Conservation (phyloP, 2,797 vertebrate species). For the Brachyrhaphis roseni region DNA sequence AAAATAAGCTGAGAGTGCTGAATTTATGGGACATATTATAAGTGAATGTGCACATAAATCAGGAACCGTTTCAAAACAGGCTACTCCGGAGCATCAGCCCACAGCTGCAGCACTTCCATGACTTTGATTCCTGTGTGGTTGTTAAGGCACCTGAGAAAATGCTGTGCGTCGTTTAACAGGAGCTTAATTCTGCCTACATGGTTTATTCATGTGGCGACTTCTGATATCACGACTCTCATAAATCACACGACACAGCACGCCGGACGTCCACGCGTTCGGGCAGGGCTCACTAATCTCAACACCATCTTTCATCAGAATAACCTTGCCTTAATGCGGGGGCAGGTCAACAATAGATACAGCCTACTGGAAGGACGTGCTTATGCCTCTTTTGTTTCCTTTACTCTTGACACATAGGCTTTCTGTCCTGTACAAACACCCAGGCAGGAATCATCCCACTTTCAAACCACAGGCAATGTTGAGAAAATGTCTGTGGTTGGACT, state of each 20-base stretch:
- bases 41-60: constrained; percentile 6
- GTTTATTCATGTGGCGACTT: constrained; percentile 83
- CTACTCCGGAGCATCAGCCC: constrained; percentile 31
- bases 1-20: constrained; percentile 9
- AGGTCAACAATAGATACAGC: constrained; percentile 69
- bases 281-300: constrained; percentile 84
- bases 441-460: constrained; percentile 45
- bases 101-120: constrained; percentile 46
- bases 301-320: constrained; percentile 84
- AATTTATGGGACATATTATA: not conserved
- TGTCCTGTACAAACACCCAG: constrained; percentile 19
- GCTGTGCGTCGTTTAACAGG: constrained; percentile 80
- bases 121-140: constrained; percentile 55
- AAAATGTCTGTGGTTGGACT: constrained; percentile 58
- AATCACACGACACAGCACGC: constrained; percentile 82
- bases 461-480: constrained; percentile 60
- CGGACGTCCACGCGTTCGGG: constrained; percentile 65
- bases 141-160: constrained; percentile 72
- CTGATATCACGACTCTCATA: constrained; percentile 84
- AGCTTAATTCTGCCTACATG: constrained; percentile 83
- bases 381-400: constrained; percentile 64
- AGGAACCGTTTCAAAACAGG: constrained; percentile 27
- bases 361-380: constrained; percentile 61
- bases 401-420: constrained; percentile 57
- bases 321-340: constrained; percentile 79